Base-by-base conservation (phyloP, 2,113 vertebrate species). In the Syngnathus typhle region DNA sequence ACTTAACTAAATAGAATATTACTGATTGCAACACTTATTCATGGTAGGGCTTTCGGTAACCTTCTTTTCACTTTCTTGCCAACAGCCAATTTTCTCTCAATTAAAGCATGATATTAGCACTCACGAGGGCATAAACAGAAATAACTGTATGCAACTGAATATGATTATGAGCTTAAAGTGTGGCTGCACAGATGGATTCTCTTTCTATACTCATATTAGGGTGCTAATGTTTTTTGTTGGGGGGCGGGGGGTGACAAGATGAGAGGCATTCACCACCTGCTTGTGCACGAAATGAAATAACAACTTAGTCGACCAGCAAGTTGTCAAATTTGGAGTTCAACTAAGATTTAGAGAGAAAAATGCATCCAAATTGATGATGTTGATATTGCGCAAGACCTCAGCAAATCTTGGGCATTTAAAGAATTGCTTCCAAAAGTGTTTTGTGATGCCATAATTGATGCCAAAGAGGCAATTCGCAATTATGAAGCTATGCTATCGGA, bases 51-150 rank as follows among this genome's bases (percentile, higher is more conserved):
- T 84, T 90, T 89, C 87, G 86, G 86, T 87, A 89, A 87, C 86
- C 86, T 91, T 90, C 87, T 90, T 90, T 88, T 90, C 87, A 87
- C 85, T 89, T 92, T 88, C 88, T 90, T 87, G 89, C 88, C 89
- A 88, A 85, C 88, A 89, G 89, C 87, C 88, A 91, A 91, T 92
- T 92, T 91, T 88, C 87, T 89, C 88, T 91, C 87, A 92, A 92
- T 92, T 92, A 91, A 91, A 92, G 89, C 91, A 91, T 92, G 90
- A 91, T 91, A 92, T 92, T 91, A 90, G 81, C 84, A 84, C 84
- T 88, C 85, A 89, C 81, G 84, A 88, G 85, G 88, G 87, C 86
- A 81, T 88, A 90, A 89, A 90, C 89, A 84, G 89, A 86, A 89
- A 92, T 88, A 86, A 89, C 88, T 79, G 79, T 88, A 84, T 73